Conservation (phyloP, 1,140 invertebrate genomes). For the Rhagoletis pomonella region DNA sequence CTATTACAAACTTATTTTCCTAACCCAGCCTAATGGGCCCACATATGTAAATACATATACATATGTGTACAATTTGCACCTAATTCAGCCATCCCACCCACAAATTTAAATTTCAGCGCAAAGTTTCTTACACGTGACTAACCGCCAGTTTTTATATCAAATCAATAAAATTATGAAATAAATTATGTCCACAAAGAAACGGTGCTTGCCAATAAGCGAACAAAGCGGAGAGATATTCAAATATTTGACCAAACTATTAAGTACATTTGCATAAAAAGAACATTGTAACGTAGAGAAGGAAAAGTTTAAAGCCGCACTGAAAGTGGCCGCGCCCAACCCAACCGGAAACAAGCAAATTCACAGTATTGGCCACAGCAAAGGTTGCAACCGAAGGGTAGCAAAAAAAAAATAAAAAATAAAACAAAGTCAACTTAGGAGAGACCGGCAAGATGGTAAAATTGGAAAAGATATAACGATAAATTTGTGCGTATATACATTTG, state of each 20-base stretch:
- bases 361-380: not conserved
- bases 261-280: slow-evolving; percentile 12
- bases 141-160: not conserved
- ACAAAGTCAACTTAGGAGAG: not conserved
- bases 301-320: not conserved
- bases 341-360: slow-evolving; percentile 31
- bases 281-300: not conserved
- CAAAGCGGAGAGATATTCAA: not conserved
- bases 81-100: too few relatives aligned
- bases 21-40: too few relatives aligned
- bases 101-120: too few relatives aligned
- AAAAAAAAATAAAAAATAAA: not conserved
- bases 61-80: too few relatives aligned
- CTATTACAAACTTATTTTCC: too few relatives aligned
- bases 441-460: not conserved
- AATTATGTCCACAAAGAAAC: not conserved
- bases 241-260: slow-evolving; percentile 26
- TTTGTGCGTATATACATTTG: not conserved
- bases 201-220: not conserved
- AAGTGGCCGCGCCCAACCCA: not conserved
- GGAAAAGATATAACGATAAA: not conserved
- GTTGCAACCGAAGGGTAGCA: not conserved
- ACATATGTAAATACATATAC: too few relatives aligned
- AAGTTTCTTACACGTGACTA: too few relatives aligned
- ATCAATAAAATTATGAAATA: slow-evolving; percentile 17